Conservation (phyloP, 2,113 vertebrate species). For the Arenaria interpres region DNA sequence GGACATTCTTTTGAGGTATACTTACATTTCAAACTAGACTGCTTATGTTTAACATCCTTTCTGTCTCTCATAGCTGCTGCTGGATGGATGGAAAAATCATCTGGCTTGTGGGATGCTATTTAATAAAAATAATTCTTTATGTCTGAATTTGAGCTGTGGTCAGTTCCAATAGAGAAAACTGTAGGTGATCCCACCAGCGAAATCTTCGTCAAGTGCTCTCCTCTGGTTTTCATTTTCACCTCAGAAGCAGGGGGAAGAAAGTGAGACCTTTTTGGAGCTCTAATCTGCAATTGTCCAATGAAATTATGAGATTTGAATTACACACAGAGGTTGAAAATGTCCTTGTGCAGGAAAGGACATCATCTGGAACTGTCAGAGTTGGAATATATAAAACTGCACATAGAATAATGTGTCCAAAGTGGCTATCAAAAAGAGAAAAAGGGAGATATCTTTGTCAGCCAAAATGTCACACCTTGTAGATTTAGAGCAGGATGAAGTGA, state of each 20-base stretch:
- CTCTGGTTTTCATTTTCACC: not conserved
- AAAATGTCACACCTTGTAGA: slow-evolving; percentile 2
- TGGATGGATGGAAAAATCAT: not conserved
- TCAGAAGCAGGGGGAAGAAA: not conserved
- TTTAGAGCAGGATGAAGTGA: slow-evolving; percentile 20
- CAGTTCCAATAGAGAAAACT: not conserved
- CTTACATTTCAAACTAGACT: not conserved
- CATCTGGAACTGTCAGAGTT: not conserved
- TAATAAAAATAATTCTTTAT: not conserved
- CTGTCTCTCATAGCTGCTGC: not conserved
- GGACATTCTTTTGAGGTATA: not conserved
- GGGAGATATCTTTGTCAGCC: not conserved
- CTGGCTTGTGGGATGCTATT: not conserved
- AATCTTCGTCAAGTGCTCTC: not conserved
- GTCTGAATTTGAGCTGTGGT: not conserved
- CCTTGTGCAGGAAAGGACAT: not conserved
- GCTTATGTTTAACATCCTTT: not conserved
- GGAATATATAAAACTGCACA: not conserved
- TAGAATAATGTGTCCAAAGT: not conserved
- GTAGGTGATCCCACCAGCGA: not conserved
- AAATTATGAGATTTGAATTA: not conserved
- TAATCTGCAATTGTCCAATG: not conserved
- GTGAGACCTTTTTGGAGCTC: not conserved
- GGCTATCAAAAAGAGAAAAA: slow-evolving; percentile 28
- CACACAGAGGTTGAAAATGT: not conserved